Base-by-base conservation (phyloP, 1,140 invertebrate genomes). In the Philaenus spumarius region DNA sequence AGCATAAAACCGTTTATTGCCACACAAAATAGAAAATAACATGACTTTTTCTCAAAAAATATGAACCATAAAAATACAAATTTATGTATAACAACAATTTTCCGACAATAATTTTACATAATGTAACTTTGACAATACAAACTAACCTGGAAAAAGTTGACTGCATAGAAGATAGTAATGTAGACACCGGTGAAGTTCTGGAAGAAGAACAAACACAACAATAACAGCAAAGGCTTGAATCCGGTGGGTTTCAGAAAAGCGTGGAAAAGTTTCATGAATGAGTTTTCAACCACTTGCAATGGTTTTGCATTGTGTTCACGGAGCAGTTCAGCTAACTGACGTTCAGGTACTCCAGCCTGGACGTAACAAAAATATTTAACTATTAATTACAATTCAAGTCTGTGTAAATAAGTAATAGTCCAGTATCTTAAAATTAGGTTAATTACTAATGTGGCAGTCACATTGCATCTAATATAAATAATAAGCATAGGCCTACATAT, bases 121-220 rank as follows among this genome's bases (percentile, higher is more conserved):
- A n/a, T n/a, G n/a, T n/a, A n/a, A n/a, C n/a, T n/a, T n/a, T n/a
- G n/a, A n/a, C n/a, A n/a, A n/a, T n/a, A n/a, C n/a, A n/a, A 14
- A 24, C 66, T 71, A 63, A 80, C 78, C 58, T 78, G 59, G 45
- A 80, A 78, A 68, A 80, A 82, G 37, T 79, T 80, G n/a, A 85
- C 80, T 0, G 83, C 79, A 64, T 85, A 86, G 63, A 86, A 87
- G 24, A 87, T 75, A 11, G 84, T 81, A 2, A 83, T 82, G 66
- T 87, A 83, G 64, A 84, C 79, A 30, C 82, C 82, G 35, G 76
- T 75, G 48, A 80, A 78, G 63, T 83, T 80, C 66, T 84, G 82
- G 56, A 83, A 79, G 6, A 77, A 69, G 60, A 84, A 83, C 2
- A 83, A 69, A 0, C 75, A 64, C 14, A 78, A 69, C 4, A 83